A percentile compares a stretch with the other conserved stretches of the same genome.
These are phyloP conservation scores for Portunus trituberculatus DNA, from an alignment of 1,140 invertebrate genomes.

Conservation along the genomic window DNA sequence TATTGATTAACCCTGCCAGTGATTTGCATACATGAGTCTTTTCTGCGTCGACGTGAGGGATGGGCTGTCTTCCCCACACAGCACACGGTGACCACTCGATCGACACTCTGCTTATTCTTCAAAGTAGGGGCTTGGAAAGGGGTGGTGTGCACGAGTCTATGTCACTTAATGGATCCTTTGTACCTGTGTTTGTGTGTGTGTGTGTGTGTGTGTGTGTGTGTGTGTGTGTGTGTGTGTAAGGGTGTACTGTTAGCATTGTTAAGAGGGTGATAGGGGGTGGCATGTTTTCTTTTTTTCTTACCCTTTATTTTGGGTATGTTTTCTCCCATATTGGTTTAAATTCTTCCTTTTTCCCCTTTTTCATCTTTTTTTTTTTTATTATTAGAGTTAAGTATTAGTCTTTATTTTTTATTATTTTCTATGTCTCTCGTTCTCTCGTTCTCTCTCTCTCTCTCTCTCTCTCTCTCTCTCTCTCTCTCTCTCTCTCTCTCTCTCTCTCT, in stretches of 20 bases:
- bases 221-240: not conserved
- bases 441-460: conserved; percentile 1
- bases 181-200: not conserved
- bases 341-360: too few relatives aligned
- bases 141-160: not conserved
- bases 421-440: not conserved
- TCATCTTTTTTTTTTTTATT: too few relatives aligned
- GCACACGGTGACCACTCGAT: not conserved
- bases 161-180: not conserved
- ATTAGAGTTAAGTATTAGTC: too few relatives aligned
- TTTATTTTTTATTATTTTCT: not conserved
- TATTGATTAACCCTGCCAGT: not conserved
- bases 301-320: too few relatives aligned
- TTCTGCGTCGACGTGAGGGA: not conserved
- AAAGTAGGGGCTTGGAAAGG: not conserved
- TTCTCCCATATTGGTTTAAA: too few relatives aligned
- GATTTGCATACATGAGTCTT: not conserved
- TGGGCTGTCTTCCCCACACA: not conserved
- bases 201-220: conserved; percentile 5
- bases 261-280: too few relatives aligned
- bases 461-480: conserved; percentile 43
- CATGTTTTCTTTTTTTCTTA: not conserved
- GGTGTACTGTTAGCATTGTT: not conserved
- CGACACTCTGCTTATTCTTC: not conserved
- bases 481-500: conserved; percentile 49